Evolutionary conservation across 2,797 vertebrate genomes (phyloP).

Genomic region (Poecile montanus): DNA sequence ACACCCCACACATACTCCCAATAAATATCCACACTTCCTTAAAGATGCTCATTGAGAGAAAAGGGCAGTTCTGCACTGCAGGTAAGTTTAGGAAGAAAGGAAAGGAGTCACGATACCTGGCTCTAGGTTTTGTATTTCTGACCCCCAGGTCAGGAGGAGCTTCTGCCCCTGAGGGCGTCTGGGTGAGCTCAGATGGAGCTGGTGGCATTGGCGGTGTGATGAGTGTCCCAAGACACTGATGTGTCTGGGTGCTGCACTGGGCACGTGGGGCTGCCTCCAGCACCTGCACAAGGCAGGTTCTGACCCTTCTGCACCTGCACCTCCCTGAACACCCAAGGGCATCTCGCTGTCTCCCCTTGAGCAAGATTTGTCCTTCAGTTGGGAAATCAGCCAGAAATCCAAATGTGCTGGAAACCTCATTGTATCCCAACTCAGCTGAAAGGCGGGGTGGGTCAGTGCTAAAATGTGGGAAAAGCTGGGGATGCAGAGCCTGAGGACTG

Average conservation of each 20-base stretch:
- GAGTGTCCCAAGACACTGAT: background rate
- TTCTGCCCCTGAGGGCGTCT: rapidly evolving
- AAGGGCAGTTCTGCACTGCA: background rate
- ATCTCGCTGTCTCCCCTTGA: background rate
- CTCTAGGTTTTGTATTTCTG: background rate
- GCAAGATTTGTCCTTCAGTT: background rate
- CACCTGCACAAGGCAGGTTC: background rate
- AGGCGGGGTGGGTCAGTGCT: background rate
- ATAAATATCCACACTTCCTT: background rate
- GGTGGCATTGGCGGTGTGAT: background rate
- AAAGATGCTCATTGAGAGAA: background rate
- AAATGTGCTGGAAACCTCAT: background rate
- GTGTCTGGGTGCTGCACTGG: background rate
- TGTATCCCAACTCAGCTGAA: background rate
- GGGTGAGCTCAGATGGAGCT: background rate
- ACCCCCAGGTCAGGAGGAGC: background rate
- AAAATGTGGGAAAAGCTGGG: background rate
- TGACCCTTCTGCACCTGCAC: background rate
- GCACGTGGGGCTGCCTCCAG: background rate
- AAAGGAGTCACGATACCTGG: background rate
- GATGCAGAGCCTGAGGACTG: background rate
- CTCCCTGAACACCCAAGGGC: background rate
- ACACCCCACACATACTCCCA: background rate
- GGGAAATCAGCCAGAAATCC: background rate
- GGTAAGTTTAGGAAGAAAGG: background rate